These are phyloP conservation scores for Allacma fusca DNA, from an alignment of 2,888 invertebrate genomes.

Conservation along the genomic window DNA sequence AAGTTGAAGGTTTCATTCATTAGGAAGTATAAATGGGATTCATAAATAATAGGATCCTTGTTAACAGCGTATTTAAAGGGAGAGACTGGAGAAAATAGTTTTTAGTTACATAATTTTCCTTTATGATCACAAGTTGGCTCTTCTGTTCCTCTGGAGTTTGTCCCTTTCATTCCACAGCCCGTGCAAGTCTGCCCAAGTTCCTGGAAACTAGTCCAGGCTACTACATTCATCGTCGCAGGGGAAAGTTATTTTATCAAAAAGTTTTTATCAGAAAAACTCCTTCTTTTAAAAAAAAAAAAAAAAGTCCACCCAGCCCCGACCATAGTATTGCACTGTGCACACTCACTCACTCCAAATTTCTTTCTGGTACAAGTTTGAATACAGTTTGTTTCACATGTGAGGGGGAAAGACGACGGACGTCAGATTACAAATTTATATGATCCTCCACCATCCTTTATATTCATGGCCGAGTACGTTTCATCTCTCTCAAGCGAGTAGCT, in stretches of 20 bases:
- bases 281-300: too few species aligned
- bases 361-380: neutral
- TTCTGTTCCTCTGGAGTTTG: slow-evolving; percentile 13
- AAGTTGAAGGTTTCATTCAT: slow-evolving; percentile 49
- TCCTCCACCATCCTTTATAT: slow-evolving; percentile 13
- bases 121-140: slow-evolving; percentile 40
- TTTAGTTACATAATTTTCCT: slow-evolving; percentile 40
- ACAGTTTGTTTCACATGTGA: neutral
- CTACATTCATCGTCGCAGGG: neutral
- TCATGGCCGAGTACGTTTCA: slow-evolving; percentile 19
- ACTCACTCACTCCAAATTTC: too few species aligned
- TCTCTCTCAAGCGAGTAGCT: neutral
- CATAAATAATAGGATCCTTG: slow-evolving; percentile 32
- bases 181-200: neutral
- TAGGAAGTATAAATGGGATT: slow-evolving; percentile 38
- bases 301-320: too few species aligned
- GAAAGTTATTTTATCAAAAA: slow-evolving; percentile 27
- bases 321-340: too few species aligned
- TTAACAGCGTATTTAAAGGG: slow-evolving; percentile 28
- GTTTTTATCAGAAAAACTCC: slow-evolving; percentile 3
- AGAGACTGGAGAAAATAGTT: slow-evolving; percentile 12
- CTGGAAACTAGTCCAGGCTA: neutral
- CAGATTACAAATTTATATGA: slow-evolving; percentile 14
- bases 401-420: neutral
- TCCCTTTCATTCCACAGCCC: neutral